Evolutionary conservation across 2,113 vertebrate genomes (phyloP).

Genomic region (Dissostichus mawsoni): DNA sequence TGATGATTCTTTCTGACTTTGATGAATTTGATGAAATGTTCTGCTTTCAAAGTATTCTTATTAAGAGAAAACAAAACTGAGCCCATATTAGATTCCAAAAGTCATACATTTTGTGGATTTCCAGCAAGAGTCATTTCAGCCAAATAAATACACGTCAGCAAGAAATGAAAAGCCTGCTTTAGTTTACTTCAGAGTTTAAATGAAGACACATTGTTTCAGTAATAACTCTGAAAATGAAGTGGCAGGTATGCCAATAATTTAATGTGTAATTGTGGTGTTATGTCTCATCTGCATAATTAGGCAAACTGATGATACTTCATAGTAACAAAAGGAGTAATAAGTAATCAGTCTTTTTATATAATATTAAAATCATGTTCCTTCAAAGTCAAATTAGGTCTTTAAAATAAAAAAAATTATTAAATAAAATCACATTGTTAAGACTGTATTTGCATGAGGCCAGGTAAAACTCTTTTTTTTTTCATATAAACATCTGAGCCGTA

Average conservation of each 20-base stretch:
- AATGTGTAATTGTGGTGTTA: neutral
- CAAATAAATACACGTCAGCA: neutral
- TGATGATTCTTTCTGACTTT: constrained; percentile 1
- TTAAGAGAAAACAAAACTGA: neutral
- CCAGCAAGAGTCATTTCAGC: neutral
- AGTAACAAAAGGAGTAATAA: neutral
- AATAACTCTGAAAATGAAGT: neutral
- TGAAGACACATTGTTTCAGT: neutral
- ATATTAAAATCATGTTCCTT: too few relatives aligned
- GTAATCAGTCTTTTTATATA: too few relatives aligned
- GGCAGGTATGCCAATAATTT: neutral
- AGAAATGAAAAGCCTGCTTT: neutral
- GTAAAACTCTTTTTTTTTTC: too few relatives aligned
- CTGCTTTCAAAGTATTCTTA: constrained; percentile 3
- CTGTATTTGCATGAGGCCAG: too few relatives aligned
- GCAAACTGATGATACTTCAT: neutral
- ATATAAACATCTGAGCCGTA: too few relatives aligned
- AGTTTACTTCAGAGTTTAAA: neutral
- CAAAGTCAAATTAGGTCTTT: too few relatives aligned
- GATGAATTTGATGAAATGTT: neutral
- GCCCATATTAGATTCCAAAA: neutral
- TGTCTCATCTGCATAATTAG: neutral
- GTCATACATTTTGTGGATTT: neutral
- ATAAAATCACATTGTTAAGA: too few relatives aligned
- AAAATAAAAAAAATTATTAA: too few relatives aligned